Conservation (phyloP, 2,113 vertebrate genomes). For the Indri indri region DNA sequence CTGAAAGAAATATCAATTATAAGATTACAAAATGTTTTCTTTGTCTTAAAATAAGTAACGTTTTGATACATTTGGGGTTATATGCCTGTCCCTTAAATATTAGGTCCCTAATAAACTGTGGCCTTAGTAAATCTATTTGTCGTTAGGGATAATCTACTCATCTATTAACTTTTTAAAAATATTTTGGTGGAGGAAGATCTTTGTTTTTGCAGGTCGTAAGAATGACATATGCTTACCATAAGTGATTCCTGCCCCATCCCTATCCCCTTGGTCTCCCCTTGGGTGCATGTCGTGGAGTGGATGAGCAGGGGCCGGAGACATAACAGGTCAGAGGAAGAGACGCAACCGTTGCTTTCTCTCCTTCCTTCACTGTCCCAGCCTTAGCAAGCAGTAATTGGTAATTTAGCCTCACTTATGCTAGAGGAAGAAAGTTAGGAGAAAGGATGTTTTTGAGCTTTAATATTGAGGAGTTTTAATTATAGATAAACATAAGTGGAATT, state of each 20-base stretch:
- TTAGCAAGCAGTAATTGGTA: not conserved
- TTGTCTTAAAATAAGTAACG: conserved; percentile 1
- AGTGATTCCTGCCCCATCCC: not conserved
- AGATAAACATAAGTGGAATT: not conserved
- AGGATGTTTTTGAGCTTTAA: not conserved
- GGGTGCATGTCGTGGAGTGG: too few species aligned
- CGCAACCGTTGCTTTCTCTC: not conserved
- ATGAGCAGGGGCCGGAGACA: not conserved
- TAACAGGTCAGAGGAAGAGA: not conserved
- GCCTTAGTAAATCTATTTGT: not conserved
- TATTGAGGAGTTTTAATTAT: not conserved
- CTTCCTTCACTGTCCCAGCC: not conserved
- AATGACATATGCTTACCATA: not conserved
- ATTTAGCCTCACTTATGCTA: not conserved
- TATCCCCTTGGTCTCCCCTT: not conserved
- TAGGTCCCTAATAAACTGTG: not conserved
- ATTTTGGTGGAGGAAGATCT: not conserved
- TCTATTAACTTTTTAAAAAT: not conserved
- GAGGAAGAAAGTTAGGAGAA: not conserved
- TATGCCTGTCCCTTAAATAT: not conserved
- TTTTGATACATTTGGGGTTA: not conserved
- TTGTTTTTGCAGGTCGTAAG: not conserved
- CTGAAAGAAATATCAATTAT: not conserved
- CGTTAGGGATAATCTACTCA: not conserved
- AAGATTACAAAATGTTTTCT: not conserved